Conservation (phyloP, 2,797 vertebrate genomes). For the Anabas testudineus region DNA sequence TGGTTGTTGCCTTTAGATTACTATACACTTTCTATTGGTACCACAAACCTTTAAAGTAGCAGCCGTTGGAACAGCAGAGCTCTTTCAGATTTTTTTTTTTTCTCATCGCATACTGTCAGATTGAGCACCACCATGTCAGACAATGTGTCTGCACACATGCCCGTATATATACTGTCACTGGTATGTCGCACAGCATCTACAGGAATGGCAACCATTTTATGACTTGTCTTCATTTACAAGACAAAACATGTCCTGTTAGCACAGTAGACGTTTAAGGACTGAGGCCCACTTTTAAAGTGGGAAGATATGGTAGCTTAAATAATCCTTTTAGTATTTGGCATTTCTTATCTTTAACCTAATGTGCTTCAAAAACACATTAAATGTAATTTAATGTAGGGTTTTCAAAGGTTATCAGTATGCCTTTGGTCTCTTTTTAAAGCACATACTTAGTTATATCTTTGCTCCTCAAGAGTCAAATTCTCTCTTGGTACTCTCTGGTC, state of each 20-base stretch:
- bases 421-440: background rate
- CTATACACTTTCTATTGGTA: background rate
- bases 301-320: background rate
- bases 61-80: conserved; percentile 16
- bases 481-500: too few species aligned
- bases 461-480: too few species aligned
- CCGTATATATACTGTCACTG: conserved; percentile 2
- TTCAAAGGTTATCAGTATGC: background rate
- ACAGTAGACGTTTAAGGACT: conserved; percentile 1
- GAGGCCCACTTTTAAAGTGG: conserved; percentile 1
- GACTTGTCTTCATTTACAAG: conserved; percentile 24
- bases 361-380: background rate
- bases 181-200: conserved; percentile 26
- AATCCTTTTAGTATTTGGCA: background rate
- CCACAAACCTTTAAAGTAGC: conserved; percentile 3
- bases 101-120: conserved; percentile 49
- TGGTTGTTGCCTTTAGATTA: background rate
- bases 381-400: background rate
- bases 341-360: background rate
- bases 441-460: background rate
- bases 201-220: conserved; percentile 35
- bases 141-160: conserved; percentile 32
- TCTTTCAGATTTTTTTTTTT: conserved; percentile 22
- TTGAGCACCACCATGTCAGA: conserved; percentile 45
- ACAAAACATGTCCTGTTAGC: conserved; percentile 29